Base-by-base conservation (phyloP, 1,140 invertebrate species). In the Apis cerana region DNA sequence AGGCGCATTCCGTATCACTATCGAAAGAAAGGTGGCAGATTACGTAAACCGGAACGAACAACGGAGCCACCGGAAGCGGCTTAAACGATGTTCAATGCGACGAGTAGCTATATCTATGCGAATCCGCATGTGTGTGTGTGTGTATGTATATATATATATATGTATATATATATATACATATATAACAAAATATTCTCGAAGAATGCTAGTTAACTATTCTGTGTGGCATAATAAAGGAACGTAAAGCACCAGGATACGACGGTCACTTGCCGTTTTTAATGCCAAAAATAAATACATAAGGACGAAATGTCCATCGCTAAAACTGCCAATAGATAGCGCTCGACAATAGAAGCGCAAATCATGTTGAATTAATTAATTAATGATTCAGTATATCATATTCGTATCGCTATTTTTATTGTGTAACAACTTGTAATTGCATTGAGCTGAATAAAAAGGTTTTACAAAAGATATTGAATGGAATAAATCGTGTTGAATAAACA, bases 391-490 rank as follows among this genome's bases (percentile, higher is more conserved):
- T 85, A 88, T 67, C 70, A 80, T 85, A 80, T 33, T 33, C 80
- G 48, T 85, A 85, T 75, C 27, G 80, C 80, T 85, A 80, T 68
- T 74, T 43, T 27, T 62, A 43, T 59, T 59, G 12, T 74, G 75
- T 85, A 88, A 85, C 48, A n/a, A 52, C n/a, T 75, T 85, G 77
- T 88, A 79, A 74, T 56, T 69, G 71, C 79, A 88, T 82, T 64
- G 48, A 75, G 59, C 27, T 11, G n/a, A 88, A 88, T 84, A 88
- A 88, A 88, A 21, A 15, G 75, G 2, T 88, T 88, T 88, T 86
- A n/a, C 83, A 83, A 78, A 88, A 82, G 67, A 83, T 83, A 83
- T 0, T 27, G 12, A 27, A 43, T 10, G 23, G 33, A 43, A 43
- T 43, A 43, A 43, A 43, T 0, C 33, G 10, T 19, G 69, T 23